A percentile compares a stretch with the other conserved stretches of the same genome.
phyloP scores from a whole-genome alignment of 2,113 vertebrate genomes.

The Saguinus midas region DNA sequence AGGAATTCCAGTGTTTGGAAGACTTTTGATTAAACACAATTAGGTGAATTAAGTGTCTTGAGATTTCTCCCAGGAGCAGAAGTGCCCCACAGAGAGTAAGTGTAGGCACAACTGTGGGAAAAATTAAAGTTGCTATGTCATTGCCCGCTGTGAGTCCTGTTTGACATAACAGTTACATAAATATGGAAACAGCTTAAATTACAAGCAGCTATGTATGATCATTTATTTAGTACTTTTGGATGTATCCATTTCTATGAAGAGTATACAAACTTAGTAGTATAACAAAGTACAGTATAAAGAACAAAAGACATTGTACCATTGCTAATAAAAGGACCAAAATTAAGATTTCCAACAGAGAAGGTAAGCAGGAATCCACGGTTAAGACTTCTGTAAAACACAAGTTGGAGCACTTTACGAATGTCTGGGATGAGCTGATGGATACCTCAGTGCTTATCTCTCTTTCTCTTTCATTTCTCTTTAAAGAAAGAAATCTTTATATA shows the following conservation, averaged over 20 bases:
- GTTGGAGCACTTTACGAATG: not conserved
- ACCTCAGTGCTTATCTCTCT: not conserved
- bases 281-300: not conserved
- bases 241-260: not conserved
- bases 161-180: not conserved
- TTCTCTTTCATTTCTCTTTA: slow-evolving; percentile 7
- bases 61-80: not conserved
- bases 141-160: not conserved
- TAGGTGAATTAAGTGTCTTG: not conserved
- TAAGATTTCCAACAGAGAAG: not conserved
- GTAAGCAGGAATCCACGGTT: not conserved
- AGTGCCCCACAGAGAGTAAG: not conserved
- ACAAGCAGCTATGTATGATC: not conserved
- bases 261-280: not conserved
- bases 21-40: slow-evolving; percentile 3
- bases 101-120: not conserved
- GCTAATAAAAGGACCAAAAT: not conserved
- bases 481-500: not conserved
- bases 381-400: not conserved
- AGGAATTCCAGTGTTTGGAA: not conserved
- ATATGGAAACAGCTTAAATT: not conserved
- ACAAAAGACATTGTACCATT: not conserved
- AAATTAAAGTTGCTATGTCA: not conserved
- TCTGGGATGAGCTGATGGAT: not conserved
- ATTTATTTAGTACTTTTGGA: not conserved